Evolutionary conservation across 2,113 vertebrate genomes (phyloP).

Genomic region (Nesogale talazaci): DNA sequence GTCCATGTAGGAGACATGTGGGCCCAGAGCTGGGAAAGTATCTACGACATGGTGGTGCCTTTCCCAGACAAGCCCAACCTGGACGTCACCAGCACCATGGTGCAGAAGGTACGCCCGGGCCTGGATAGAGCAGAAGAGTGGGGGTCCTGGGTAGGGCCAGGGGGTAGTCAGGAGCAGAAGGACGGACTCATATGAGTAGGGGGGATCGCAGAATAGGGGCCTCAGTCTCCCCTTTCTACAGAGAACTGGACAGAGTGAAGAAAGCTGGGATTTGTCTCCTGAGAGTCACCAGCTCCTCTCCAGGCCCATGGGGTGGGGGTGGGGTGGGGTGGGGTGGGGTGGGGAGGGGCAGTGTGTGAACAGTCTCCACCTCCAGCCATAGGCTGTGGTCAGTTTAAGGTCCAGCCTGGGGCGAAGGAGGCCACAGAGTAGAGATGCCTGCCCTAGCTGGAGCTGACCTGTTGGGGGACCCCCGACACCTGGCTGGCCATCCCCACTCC

Average conservation of each 20-base stretch:
- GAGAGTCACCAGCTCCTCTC: neutral
- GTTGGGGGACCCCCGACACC: neutral
- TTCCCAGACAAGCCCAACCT: slow-evolving; percentile 93
- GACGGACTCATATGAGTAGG: neutral
- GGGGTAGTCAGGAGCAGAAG: neutral
- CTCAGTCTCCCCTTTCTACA: neutral
- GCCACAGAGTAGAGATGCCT: neutral
- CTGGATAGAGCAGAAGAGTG: too few species aligned
- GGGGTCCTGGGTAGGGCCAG: neutral
- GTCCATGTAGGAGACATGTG: slow-evolving; percentile 95
- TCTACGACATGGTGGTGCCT: slow-evolving; percentile 94
- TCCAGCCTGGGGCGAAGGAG: neutral
- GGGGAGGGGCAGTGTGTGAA: neutral
- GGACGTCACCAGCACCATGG: slow-evolving; percentile 93
- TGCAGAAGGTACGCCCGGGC: slow-evolving; percentile 84
- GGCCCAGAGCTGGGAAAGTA: slow-evolving; percentile 97
- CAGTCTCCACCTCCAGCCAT: neutral
- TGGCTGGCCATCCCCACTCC: too few species aligned
- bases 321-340: accelerated
- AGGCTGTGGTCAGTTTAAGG: neutral
- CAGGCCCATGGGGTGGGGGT: too few species aligned
- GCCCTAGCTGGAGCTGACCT: neutral
- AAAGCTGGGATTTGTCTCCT: neutral
- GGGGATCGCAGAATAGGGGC: accelerated
- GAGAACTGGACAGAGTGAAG: neutral